Evolutionary conservation across 2,888 invertebrate genomes (phyloP).

Genomic region (Orchestes rusci): DNA sequence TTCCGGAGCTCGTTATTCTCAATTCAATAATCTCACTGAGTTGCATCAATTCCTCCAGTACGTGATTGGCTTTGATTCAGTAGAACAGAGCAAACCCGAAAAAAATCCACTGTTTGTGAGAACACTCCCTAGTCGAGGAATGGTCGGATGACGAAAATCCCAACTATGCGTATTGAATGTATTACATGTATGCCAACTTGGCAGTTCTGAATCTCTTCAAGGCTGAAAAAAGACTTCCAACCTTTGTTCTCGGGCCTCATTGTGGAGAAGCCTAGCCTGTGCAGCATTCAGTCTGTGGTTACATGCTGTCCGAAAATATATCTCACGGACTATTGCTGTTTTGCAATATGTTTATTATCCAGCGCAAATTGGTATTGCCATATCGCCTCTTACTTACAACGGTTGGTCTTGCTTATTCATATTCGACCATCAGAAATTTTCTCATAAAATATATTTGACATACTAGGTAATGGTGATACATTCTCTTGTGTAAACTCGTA

Average conservation of each 20-base stretch:
- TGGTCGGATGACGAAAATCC: constrained; percentile 94
- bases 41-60: constrained; percentile 63
- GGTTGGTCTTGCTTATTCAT: constrained; percentile 94
- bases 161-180: constrained; percentile 96
- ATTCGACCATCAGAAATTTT: no score
- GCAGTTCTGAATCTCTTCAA: constrained; percentile 87
- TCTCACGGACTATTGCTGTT: constrained; percentile 91
- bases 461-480: no score
- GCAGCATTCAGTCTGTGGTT: constrained; percentile 95
- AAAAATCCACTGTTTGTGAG: constrained; percentile 81
- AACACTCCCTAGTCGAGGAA: constrained; percentile 66
- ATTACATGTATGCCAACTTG: constrained; percentile 97
- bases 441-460: no score
- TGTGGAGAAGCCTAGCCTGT: constrained; percentile 98
- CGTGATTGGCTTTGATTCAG: constrained; percentile 97
- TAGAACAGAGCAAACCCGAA: constrained; percentile 98
- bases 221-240: constrained; percentile 77
- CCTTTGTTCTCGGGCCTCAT: constrained; percentile 93
- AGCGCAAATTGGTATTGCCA: constrained; percentile 96
- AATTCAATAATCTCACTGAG: no score
- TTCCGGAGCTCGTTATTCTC: no score
- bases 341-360: constrained; percentile 97
- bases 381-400: constrained; percentile 98
- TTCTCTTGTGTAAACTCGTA: no score
- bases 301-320: constrained; percentile 95